Percentiles rank a stretch among this genome's conserved stretches.
phyloP scores from a whole-genome alignment of 2,113 vertebrate genomes.

The Xenopus laevis region DNA sequence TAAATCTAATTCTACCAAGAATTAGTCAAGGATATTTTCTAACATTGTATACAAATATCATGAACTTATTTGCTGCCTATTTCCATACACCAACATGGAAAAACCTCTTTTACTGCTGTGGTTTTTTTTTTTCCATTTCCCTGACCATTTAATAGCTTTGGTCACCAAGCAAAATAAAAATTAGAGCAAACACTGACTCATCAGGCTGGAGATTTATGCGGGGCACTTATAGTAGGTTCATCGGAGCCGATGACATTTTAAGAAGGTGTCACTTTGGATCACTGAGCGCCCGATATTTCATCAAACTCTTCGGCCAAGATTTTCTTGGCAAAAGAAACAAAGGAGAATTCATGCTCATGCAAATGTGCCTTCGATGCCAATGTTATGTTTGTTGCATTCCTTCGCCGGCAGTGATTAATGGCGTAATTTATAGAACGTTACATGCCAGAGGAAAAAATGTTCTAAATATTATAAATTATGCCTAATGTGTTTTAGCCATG shows the following conservation, averaged over 20 bases:
- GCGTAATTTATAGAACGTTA: not conserved
- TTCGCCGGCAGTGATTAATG: not conserved
- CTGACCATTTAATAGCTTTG: not conserved
- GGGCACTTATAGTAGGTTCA: not conserved
- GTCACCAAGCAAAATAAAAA: not conserved
- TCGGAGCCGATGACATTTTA: slow-evolving; percentile 7
- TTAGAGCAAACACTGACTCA: not conserved
- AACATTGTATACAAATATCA: too few species aligned
- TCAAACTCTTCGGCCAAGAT: slow-evolving; percentile 1
- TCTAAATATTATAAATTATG: too few species aligned
- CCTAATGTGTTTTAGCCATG: too few species aligned
- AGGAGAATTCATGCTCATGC: not conserved
- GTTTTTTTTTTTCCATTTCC: not conserved
- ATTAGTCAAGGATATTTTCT: too few species aligned
- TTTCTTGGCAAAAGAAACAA: slow-evolving; percentile 9
- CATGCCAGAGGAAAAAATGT: not conserved
- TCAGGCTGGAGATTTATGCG: not conserved
- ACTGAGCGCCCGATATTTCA: slow-evolving; percentile 8
- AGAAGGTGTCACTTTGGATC: slow-evolving; percentile 17
- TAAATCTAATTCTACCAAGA: too few species aligned
- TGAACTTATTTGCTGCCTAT: too few species aligned
- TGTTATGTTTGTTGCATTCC: not conserved
- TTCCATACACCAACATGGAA: too few species aligned
- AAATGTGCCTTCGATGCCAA: not conserved
- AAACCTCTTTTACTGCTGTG: not conserved